Base-by-base conservation (phyloP, 2,113 vertebrate species). In the Myrmophylax atrothorax region DNA sequence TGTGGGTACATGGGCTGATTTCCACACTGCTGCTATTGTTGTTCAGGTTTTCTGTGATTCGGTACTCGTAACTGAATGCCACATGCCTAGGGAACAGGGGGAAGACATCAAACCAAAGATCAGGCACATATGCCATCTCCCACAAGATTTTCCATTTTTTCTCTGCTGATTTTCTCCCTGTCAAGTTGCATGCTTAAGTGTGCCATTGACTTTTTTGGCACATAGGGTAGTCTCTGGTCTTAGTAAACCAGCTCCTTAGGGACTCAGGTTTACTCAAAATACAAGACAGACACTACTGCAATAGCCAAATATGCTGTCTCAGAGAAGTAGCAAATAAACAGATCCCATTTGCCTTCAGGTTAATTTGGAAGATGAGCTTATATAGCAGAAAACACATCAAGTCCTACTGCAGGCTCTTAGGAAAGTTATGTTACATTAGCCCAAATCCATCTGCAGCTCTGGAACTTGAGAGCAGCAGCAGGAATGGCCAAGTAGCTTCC, bases 401-500 rank as follows among this genome's bases (percentile, higher is more conserved):
- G 47, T 74, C 35, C 69, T 77, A 31, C 18, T 78, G 14, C 52
- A 87, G 52, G 33, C 72, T 62, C 88, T 86, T 85, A 62, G 69
- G 79, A 89, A 92, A 94, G 52, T 89, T 89, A 37, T 37, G 49
- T 85, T 87, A 60, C 52, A 73, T 84, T 87, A 64, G 87, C 67
- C 49, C 69, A 89, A 38, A 42, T 67, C 53, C 79, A 81, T 87
- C 83, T 95, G 84, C 84, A 93, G 42, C 66, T 79, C 72, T 81
- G 90, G 92, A 94, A 88, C 62, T 93, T 95, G 85, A 91, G 66
- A 91, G 23, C 18, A 84, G 79, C 52, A 56, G n/a, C 64, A 95
- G 42, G 63, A 96, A 90, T n/a, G 74, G 64, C 80, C 62, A 91
- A 79, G 88, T 23, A 96, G 80, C 73, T 96, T 96, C 69, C 88